A percentile compares a stretch with the other conserved stretches of the same genome.
Conservation (phyloP, 2,888 invertebrate species). For the Frankliniella intonsa region DNA sequence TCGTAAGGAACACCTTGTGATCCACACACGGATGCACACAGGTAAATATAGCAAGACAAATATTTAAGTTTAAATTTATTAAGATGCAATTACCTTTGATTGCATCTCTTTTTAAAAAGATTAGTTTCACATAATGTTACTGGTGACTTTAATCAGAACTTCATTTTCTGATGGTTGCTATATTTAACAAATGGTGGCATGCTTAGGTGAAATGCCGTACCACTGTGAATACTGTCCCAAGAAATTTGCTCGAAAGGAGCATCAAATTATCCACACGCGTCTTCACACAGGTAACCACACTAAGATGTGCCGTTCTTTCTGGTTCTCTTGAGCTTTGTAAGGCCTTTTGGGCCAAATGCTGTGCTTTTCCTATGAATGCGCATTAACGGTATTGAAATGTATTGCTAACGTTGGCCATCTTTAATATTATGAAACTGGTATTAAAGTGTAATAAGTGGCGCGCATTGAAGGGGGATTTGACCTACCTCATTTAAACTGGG, state of each 20-base stretch:
- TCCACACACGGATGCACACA: constrained; percentile 44
- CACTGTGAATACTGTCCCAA: constrained; percentile 71
- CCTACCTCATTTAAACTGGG: constrained; percentile 43
- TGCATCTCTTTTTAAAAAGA: constrained; percentile 20
- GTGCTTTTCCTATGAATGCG: constrained; percentile 19
- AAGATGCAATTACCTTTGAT: background rate
- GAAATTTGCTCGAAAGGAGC: constrained; percentile 71
- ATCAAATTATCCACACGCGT: constrained; percentile 72
- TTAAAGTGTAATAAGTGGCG: constrained; percentile 44
- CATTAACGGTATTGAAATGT: background rate
- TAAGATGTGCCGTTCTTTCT: constrained; percentile 71
- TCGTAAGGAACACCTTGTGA: constrained; percentile 43
- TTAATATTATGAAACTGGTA: constrained; percentile 14
- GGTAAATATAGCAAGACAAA: constrained; percentile 42
- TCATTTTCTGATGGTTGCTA: background rate
- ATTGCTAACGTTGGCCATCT: constrained; percentile 3
- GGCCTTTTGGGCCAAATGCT: background rate
- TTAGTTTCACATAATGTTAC: constrained; percentile 30
- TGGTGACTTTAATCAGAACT: background rate
- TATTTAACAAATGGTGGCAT: constrained; percentile 7
- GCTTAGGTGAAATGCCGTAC: constrained; percentile 40
- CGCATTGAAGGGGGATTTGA: constrained; percentile 44
- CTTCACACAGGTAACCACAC: constrained; percentile 73
- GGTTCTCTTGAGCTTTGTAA: constrained; percentile 41
- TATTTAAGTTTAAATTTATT: background rate